Evolutionary conservation across 2,888 invertebrate genomes (phyloP).

Genomic region (Coecobrya sp.): DNA sequence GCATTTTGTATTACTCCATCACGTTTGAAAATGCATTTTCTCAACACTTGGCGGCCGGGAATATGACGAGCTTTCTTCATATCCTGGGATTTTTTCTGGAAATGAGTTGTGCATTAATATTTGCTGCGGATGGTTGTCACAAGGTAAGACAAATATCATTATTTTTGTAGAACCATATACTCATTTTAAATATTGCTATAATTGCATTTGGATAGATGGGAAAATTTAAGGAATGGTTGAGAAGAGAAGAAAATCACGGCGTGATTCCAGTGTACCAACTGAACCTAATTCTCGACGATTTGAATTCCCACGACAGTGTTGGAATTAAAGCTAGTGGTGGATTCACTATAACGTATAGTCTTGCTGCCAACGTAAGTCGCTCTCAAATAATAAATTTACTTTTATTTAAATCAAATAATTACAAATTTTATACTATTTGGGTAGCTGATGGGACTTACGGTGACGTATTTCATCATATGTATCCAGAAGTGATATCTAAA

Average conservation of each 20-base stretch:
- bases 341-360: not conserved
- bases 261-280: not conserved
- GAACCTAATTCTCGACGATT: not conserved
- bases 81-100: no score
- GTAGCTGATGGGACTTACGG: not conserved
- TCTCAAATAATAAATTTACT: not conserved
- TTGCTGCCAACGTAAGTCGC: not conserved
- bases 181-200: no score
- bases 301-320: not conserved
- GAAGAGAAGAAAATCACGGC: not conserved
- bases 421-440: not conserved
- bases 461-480: not conserved
- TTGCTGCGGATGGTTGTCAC: no score
- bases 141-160: no score
- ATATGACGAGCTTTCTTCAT: no score
- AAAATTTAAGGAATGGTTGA: not conserved
- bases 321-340: not conserved
- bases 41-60: no score
- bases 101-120: no score
- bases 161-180: no score
- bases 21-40: no score
- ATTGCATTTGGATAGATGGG: no score
- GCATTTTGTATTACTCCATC: no score
- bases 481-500: no score
- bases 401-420: not conserved